phyloP scores from a whole-genome alignment of 2,888 invertebrate species.

The Caenorhabditis afra region DNA sequence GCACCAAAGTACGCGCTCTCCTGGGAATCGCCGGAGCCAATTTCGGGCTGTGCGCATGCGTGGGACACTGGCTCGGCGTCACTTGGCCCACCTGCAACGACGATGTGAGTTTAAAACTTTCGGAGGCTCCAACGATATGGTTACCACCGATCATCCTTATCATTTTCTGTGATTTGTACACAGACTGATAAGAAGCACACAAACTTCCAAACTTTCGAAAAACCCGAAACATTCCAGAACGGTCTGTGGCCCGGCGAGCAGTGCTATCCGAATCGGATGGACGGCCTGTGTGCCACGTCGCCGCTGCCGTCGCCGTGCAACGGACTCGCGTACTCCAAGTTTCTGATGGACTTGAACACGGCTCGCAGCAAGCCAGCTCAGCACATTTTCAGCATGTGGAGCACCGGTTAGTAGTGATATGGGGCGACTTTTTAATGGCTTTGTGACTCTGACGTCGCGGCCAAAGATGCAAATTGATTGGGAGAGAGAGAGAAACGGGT shows the following conservation, averaged over 20 bases:
- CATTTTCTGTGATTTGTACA: background rate
- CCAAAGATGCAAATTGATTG: constrained; percentile 23
- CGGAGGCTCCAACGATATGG: background rate
- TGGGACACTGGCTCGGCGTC: constrained; percentile 54
- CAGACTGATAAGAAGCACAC: background rate
- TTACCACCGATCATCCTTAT: background rate
- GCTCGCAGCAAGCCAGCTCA: constrained; percentile 44
- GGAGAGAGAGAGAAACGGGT: background rate
- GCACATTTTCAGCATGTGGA: constrained; percentile 65
- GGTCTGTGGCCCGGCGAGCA: constrained; percentile 69
- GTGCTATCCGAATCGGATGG: constrained; percentile 30
- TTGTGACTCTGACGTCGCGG: constrained; percentile 19
- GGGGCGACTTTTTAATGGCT: constrained; percentile 14
- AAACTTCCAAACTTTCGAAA: too few relatives aligned
- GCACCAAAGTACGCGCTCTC: constrained; percentile 61
- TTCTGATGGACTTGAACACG: constrained; percentile 58
- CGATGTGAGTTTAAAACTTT: constrained; percentile 24
- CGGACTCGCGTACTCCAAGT: constrained; percentile 55
- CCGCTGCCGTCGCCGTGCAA: constrained; percentile 55
- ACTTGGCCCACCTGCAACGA: constrained; percentile 65
- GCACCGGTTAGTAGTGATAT: constrained; percentile 42
- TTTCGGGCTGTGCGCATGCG: constrained; percentile 71
- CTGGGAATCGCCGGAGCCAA: constrained; percentile 73
- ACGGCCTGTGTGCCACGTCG: constrained; percentile 50
- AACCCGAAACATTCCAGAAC: constrained; percentile 45